A percentile compares a stretch with the other conserved stretches of the same genome.
Conservation (phyloP, 1,140 invertebrate species). For the Calephelis virginiensis region DNA sequence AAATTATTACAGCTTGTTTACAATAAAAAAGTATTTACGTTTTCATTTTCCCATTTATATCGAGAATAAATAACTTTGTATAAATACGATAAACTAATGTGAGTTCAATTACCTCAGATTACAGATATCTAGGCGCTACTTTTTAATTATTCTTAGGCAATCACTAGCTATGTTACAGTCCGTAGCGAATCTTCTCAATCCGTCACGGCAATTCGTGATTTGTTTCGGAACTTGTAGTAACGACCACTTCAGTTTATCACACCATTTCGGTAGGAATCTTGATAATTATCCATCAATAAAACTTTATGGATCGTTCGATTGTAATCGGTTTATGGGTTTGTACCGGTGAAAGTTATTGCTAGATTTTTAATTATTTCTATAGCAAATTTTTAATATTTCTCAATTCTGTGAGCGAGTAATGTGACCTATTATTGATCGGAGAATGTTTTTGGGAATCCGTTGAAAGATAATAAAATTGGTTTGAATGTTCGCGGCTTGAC, state of each 20-base stretch:
- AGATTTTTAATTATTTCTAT: conserved; percentile 32
- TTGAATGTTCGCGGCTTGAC: conserved; percentile 54
- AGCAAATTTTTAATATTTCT: conserved; percentile 34
- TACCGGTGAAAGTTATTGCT: conserved; percentile 52
- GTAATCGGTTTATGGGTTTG: conserved; percentile 52
- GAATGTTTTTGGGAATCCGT: conserved; percentile 30
- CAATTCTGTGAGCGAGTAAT: conserved; percentile 30
- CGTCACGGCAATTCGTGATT: conserved; percentile 57
- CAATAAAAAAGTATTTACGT: conserved; percentile 6
- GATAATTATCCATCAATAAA: conserved; percentile 66
- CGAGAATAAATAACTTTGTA: conserved; percentile 9
- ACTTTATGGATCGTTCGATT: conserved; percentile 53
- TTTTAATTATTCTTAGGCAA: conserved; percentile 70
- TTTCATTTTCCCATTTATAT: conserved; percentile 8
- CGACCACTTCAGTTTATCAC: conserved; percentile 72
- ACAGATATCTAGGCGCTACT: conserved; percentile 48
- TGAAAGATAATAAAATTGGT: conserved; percentile 38
- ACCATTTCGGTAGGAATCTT: conserved; percentile 72
- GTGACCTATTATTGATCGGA: conserved; percentile 27
- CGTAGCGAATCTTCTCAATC: conserved; percentile 55
- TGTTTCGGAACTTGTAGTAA: conserved; percentile 57
- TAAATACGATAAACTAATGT: conserved; percentile 23
- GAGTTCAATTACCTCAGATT: conserved; percentile 35
- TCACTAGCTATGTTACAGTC: conserved; percentile 46
- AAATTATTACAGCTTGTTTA: neutral